Base-by-base conservation (phyloP, 2,797 vertebrate species). In the Parambassis ranga region DNA sequence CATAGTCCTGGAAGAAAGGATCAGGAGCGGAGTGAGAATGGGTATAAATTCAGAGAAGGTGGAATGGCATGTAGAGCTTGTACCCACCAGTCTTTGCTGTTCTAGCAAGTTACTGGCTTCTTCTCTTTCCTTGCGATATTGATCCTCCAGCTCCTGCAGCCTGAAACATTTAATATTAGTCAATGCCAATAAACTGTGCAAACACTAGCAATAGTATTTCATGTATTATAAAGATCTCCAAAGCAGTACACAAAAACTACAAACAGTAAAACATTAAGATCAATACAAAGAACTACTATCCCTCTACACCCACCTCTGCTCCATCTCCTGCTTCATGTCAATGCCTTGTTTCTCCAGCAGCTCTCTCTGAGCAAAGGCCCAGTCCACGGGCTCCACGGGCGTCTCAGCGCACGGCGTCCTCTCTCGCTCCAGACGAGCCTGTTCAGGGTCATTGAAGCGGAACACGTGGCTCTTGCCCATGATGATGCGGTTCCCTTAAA, bases 301-400 rank as follows among this genome's bases (percentile, higher is more conserved):
- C 19, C 8, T 22, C 38, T 50, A 7, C 35, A 47, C 49, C 7
- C 64, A 97, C 97, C 97, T 94, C 90, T 98, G 94, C 85, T 98
- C 96, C 97, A 99, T 99, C 88, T 99, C 97, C 89, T 96, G 96
- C 87, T 98, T 99, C 97, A 99, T 99, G 89, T 99, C 97, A 0
- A 99, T 99, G 83, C 97, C 97, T 81, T 98, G 97, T 79, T 98
- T 99, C 88, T 99, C 97, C 81, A 99, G 92, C 64, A 99, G 90
- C 82, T 98, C 97, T 0, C 97, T 91, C 84, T 99, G 97, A 52
- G 97, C 97, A 0, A 98, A 99, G 8, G 97, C 96, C 97, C 97
- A 99, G 89, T 99, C 97, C 24, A 98, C 96, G 0, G 97, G 95
- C 75, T 98, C 97, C 0, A 93, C 92, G 0, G 97, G 97, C 0